Evolutionary conservation across 2,888 invertebrate genomes (phyloP).

Genomic region (Creontiades dilutus): DNA sequence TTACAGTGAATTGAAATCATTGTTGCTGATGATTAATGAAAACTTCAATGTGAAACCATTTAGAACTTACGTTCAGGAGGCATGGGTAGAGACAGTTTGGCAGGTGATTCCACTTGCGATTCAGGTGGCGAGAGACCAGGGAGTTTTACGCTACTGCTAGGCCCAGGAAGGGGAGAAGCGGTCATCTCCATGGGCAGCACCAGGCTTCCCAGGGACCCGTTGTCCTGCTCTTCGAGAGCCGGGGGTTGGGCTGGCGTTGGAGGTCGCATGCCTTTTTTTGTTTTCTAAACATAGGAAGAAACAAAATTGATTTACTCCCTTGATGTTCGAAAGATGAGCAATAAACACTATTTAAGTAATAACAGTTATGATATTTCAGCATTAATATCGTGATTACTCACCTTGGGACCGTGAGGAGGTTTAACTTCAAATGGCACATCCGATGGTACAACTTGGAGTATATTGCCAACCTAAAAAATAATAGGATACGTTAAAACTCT

Average conservation of each 20-base stretch:
- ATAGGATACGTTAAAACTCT: not conserved
- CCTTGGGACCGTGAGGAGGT: slow-evolving; percentile 32
- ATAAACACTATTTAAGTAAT: not conserved
- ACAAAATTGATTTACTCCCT: not conserved
- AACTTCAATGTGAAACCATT: not conserved
- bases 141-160: slow-evolving; percentile 44
- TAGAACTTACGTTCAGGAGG: slow-evolving; percentile 57
- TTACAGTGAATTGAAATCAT: too few species aligned
- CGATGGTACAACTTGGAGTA: slow-evolving; percentile 82
- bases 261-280: slow-evolving; percentile 13
- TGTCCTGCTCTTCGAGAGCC: not conserved
- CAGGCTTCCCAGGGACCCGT: slow-evolving; percentile 8
- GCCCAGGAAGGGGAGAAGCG: slow-evolving; percentile 27
- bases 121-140: slow-evolving; percentile 39
- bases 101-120: not conserved
- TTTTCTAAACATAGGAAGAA: not conserved
- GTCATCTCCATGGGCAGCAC: slow-evolving; percentile 43
- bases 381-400: not conserved
- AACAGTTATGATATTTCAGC: not conserved
- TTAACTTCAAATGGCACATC: slow-evolving; percentile 77
- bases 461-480: slow-evolving; percentile 80
- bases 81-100: slow-evolving; percentile 32
- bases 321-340: not conserved
- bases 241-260: slow-evolving; percentile 2
- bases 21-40: too few species aligned